These are phyloP conservation scores for Melanerpes formicivorus DNA, from an alignment of 2,113 vertebrate species.

Conservation along the genomic window DNA sequence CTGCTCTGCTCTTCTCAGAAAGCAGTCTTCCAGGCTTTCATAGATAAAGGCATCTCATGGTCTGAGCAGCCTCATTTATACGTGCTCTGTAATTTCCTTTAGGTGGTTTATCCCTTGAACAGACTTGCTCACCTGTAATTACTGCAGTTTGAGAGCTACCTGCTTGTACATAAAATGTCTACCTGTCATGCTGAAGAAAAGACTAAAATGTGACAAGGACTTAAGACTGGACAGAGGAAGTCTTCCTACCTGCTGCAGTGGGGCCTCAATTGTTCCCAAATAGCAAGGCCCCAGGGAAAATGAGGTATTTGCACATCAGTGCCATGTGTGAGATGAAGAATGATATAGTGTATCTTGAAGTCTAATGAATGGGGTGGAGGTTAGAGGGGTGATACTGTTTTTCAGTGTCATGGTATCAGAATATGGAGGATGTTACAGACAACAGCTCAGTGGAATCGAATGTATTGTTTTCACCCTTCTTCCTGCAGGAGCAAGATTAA, in stretches of 20 bases:
- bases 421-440: neutral
- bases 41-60: neutral
- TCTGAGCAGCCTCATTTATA: neutral
- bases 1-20: neutral
- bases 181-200: neutral
- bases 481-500: neutral
- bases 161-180: neutral
- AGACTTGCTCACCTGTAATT: neutral
- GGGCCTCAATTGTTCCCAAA: constrained; percentile 29
- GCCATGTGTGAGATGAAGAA: neutral
- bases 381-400: neutral
- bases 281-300: neutral
- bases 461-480: neutral
- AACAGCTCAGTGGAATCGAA: neutral
- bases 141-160: neutral
- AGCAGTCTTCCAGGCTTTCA: neutral
- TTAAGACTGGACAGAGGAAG: neutral
- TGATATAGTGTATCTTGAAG: neutral
- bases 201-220: constrained; percentile 40
- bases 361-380: neutral
- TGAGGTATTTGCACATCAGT: neutral
- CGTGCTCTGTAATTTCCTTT: neutral
- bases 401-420: neutral
- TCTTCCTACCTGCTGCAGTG: neutral
- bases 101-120: neutral